These are phyloP conservation scores for Carcina quercana DNA, from an alignment of 2,888 invertebrate genomes.

Conservation along the genomic window DNA sequence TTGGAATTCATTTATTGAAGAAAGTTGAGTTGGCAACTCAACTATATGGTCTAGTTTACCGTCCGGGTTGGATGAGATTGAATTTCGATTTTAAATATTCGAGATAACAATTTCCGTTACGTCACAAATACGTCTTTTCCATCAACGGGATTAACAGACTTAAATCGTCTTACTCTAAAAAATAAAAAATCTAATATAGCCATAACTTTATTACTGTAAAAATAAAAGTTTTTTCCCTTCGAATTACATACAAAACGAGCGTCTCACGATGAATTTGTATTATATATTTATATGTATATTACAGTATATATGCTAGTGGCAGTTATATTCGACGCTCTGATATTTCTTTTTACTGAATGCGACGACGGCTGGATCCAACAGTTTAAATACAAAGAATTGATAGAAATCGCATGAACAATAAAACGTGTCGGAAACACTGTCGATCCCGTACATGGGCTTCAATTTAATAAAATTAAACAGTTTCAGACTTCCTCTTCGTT, in stretches of 20 bases:
- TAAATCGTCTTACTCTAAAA: slow-evolving; percentile 35
- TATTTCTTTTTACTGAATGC: slow-evolving; percentile 31
- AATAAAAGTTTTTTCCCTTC: slow-evolving; percentile 29
- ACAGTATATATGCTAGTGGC: slow-evolving; percentile 65
- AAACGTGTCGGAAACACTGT: too few species aligned
- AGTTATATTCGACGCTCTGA: slow-evolving; percentile 60
- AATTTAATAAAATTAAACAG: not conserved
- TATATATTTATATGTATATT: slow-evolving; percentile 50
- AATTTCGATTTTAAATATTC: too few species aligned
- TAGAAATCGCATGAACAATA: too few species aligned
- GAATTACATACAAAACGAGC: slow-evolving; percentile 31
- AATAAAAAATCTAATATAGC: slow-evolving; percentile 40
- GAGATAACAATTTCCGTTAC: too few species aligned
- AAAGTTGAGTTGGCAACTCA: not conserved
- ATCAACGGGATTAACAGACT: slow-evolving; percentile 12
- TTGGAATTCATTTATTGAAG: too few species aligned
- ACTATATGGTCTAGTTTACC: not conserved
- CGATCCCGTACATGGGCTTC: not conserved
- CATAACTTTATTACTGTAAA: slow-evolving; percentile 38
- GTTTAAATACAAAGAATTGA: not conserved
- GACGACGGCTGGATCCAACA: slow-evolving; percentile 10
- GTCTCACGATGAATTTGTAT: slow-evolving; percentile 46
- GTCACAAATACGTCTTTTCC: slow-evolving; percentile 30
- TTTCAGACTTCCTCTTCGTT: too few species aligned
- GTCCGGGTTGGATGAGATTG: too few species aligned